Evolutionary conservation across 1,140 invertebrate species (phyloP).

Genomic region (Pectinophora gossypiella): DNA sequence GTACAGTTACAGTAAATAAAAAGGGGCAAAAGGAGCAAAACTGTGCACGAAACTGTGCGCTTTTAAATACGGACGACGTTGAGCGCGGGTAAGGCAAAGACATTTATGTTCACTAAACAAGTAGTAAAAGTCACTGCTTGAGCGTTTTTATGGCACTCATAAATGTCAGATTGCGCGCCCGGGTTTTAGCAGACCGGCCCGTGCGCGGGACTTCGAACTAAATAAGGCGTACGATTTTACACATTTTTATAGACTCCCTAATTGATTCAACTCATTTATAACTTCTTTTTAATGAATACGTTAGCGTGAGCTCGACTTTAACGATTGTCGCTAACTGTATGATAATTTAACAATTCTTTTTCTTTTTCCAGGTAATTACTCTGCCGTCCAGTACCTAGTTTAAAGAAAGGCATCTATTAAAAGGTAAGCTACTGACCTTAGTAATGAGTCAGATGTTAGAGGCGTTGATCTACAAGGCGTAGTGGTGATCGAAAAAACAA

Average conservation of each 20-base stretch:
- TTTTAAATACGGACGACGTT: constrained; percentile 73
- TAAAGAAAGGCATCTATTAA: constrained; percentile 15
- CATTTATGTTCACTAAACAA: constrained; percentile 78
- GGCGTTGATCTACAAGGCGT: no score
- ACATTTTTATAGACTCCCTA: constrained; percentile 26
- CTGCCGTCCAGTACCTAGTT: not conserved
- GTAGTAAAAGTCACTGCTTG: constrained; percentile 77
- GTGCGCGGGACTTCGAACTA: constrained; percentile 27
- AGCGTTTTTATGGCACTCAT: constrained; percentile 76
- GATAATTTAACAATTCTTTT: constrained; percentile 37
- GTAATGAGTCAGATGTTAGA: constrained; percentile 13
- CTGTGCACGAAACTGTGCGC: constrained; percentile 66
- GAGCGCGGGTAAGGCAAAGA: constrained; percentile 70
- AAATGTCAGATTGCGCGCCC: constrained; percentile 74
- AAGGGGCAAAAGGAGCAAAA: constrained; percentile 64
- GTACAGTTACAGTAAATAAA: constrained; percentile 68
- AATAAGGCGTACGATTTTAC: constrained; percentile 29
- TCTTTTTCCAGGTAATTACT: constrained; percentile 44
- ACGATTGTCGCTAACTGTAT: constrained; percentile 30
- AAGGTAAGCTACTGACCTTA: constrained; percentile 34
- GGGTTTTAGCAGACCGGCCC: constrained; percentile 51
- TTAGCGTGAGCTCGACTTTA: constrained; percentile 32
- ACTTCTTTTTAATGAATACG: constrained; percentile 36
- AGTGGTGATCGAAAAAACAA: constrained; percentile 18
- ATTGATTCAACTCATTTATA: constrained; percentile 62